phyloP scores from a whole-genome alignment of 2,888 invertebrate species.

The Polia nebulosa region DNA sequence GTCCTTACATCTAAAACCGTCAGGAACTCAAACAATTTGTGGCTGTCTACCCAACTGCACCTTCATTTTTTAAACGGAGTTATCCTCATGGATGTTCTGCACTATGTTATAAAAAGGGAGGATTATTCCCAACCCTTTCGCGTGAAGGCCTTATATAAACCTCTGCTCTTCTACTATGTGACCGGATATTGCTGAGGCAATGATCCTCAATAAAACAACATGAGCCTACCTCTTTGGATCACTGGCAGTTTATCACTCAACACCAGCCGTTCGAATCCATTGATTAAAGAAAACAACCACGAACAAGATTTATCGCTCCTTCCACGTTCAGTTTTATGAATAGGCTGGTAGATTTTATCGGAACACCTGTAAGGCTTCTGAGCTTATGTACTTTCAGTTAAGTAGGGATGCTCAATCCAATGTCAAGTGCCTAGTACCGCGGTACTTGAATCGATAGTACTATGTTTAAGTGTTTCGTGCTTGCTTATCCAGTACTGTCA shows the following conservation, averaged over 20 bases:
- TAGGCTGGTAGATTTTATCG: slow-evolving; percentile 25
- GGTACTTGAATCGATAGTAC: slow-evolving; percentile 19
- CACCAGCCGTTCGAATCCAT: slow-evolving; percentile 1
- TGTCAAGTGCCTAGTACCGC: slow-evolving; percentile 12
- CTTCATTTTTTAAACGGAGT: background rate
- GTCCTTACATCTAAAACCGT: background rate
- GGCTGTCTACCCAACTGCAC: background rate
- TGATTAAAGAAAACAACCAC: slow-evolving; percentile 15
- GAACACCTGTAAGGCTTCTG: slow-evolving; percentile 46
- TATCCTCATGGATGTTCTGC: background rate
- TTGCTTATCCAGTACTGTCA: background rate
- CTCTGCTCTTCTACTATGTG: background rate
- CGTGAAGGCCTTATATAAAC: background rate
- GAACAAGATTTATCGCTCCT: slow-evolving; percentile 19
- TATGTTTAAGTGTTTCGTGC: background rate
- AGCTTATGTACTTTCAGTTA: slow-evolving; percentile 41
- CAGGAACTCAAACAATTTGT: background rate
- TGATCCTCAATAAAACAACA: background rate
- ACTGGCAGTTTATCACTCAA: slow-evolving; percentile 2
- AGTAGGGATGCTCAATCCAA: slow-evolving; percentile 25
- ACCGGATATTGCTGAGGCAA: background rate
- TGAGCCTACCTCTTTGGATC: background rate
- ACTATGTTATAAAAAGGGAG: background rate
- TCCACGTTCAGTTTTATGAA: slow-evolving; percentile 20
- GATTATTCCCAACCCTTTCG: background rate